phyloP scores from a whole-genome alignment of 2,797 vertebrate genomes.

The Microctenopoma steveboyesi region DNA sequence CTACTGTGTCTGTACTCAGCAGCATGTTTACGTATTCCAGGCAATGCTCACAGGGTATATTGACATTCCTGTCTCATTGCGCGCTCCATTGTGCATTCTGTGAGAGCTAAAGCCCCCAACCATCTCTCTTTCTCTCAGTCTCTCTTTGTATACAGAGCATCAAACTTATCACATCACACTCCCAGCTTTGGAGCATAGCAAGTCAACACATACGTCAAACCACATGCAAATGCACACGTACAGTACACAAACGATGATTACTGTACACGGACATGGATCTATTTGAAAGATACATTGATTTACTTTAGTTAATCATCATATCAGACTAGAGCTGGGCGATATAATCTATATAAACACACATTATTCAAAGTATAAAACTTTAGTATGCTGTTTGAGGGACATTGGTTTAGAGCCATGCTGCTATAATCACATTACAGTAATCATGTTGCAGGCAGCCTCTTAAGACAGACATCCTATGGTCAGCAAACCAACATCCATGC shows the following conservation, averaged over 20 bases:
- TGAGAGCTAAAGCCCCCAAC: constrained; percentile 51
- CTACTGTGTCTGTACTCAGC: constrained; percentile 68
- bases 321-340: neutral
- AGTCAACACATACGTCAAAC: constrained; percentile 35
- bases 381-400: too few relatives aligned
- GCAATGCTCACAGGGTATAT: constrained; percentile 71
- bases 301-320: neutral
- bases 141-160: constrained; percentile 52
- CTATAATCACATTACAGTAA: too few relatives aligned
- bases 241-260: constrained; percentile 39
- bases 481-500: too few relatives aligned
- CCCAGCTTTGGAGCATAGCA: constrained; percentile 51
- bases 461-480: too few relatives aligned
- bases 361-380: too few relatives aligned
- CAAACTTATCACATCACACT: constrained; percentile 68
- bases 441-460: too few relatives aligned
- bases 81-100: constrained; percentile 79
- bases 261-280: constrained; percentile 8
- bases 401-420: too few relatives aligned
- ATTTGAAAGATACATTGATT: constrained; percentile 39
- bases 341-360: too few relatives aligned
- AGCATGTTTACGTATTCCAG: constrained; percentile 77
- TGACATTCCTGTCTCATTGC: constrained; percentile 82
- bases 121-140: constrained; percentile 32
- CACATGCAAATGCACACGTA: constrained; percentile 23